Base-by-base conservation (phyloP, 1,140 invertebrate genomes). In the Monochamus saltuarius region DNA sequence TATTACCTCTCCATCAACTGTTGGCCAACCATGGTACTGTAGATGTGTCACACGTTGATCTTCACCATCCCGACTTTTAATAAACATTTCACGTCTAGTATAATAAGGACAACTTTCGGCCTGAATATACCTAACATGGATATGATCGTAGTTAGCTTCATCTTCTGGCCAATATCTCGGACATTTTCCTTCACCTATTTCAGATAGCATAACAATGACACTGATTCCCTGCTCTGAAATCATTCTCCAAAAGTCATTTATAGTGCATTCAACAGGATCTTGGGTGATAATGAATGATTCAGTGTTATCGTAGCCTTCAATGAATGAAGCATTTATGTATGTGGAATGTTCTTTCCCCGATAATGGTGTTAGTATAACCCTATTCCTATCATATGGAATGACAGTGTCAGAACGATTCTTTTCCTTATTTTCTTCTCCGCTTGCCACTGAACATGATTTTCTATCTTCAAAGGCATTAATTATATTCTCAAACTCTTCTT, bases 261-360 rank as follows among this genome's bases (percentile, higher is more conserved):
- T 87, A 0, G 95, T 98, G 59, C 84, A 83, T 29, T 93, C 91
- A 53, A 97, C 74, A 0, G 96, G 95, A 80, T 97, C 95, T 83
- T 98, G 95, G 1, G 94, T 93, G 43, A 97, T 95, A 42, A 98
- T 94, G 79, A 95, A 98, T 13, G 92, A 91, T 77, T 94, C 91
- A 0, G 87, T 88, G 78, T 95, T 94, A 72, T 97, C 91, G 74
- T 97, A 98, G 13, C 94, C 94, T 81, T 97, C 94, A 66, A 98
- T 94, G 76, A 96, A 97, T 1, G 94, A 96, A 1, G 95, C 95
- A 79, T 98, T 98, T 66, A 98, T 97, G 73, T 98, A 98, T 1
- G 95, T 96, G 22, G 93, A 95, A 75, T 92, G 90, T 75, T 97
- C 94, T 70, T 86, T 84, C 29, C 85, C 85, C 49, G 90, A 86